Evolutionary conservation across 2,797 vertebrate species (phyloP).

Genomic region (Alfaro cultratus): DNA sequence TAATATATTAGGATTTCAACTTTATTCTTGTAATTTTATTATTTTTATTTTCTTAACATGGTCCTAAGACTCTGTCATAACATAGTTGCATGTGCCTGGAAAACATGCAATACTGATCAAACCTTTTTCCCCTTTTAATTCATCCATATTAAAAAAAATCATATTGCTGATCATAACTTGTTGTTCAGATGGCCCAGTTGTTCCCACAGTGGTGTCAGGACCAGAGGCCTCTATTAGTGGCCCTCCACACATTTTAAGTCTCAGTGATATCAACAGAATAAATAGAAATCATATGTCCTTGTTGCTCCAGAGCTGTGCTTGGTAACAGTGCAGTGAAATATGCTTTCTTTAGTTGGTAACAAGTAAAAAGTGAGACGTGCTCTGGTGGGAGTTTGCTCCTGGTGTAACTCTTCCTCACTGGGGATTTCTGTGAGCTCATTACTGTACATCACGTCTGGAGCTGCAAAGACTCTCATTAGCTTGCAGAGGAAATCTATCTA

Average conservation of each 20-base stretch:
- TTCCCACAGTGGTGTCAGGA: not conserved
- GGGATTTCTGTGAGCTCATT: not conserved
- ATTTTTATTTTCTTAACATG: no score
- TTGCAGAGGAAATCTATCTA: constrained; percentile 10
- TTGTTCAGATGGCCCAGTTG: not conserved
- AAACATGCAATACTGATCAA: no score
- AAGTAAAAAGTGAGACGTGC: constrained; percentile 12
- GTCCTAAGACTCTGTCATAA: no score
- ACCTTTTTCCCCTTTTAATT: no score
- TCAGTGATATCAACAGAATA: not conserved
- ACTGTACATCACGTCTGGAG: constrained; percentile 2
- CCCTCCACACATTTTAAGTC: not conserved
- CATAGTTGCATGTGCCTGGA: no score
- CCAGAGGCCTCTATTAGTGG: not conserved
- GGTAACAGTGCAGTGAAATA: not conserved
- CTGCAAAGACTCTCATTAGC: constrained; percentile 2
- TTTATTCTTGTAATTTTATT: no score
- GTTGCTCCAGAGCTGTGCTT: not conserved
- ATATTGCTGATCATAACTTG: not conserved
- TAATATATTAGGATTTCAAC: no score
- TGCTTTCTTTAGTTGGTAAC: not conserved
- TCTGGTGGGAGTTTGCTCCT: constrained; percentile 11
- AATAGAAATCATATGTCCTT: not conserved
- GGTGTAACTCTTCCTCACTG: not conserved
- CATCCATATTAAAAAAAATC: not conserved